Conservation (phyloP, 2,888 invertebrate species). For the Eupithecia subumbrata region DNA sequence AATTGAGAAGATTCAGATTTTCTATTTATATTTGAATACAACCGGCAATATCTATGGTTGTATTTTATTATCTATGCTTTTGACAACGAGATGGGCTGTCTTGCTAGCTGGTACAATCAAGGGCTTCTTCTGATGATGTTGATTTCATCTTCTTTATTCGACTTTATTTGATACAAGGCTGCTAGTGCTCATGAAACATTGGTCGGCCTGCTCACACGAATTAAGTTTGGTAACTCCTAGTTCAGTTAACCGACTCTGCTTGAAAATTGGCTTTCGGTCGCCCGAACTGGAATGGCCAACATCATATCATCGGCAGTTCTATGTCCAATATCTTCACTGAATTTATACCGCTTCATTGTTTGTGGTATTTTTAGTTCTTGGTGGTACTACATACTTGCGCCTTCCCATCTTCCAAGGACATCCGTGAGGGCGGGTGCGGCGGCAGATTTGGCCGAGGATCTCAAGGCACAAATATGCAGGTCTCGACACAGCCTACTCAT, state of each 20-base stretch:
- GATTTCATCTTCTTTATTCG: neutral
- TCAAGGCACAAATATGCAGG: too few species aligned
- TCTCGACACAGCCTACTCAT: too few species aligned
- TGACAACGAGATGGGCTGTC: neutral
- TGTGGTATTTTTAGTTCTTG: neutral
- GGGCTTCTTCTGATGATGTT: neutral
- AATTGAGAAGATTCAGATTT: neutral
- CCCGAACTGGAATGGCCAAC: neutral
- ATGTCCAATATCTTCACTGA: neutral
- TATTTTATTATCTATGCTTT: neutral
- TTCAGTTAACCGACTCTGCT: neutral
- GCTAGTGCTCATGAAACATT: neutral
- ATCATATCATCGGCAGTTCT: neutral
- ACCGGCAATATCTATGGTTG: neutral
- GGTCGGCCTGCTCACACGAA: neutral
- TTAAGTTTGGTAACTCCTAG: neutral
- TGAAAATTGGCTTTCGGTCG: neutral
- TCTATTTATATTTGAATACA: neutral
- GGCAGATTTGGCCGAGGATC: too few species aligned
- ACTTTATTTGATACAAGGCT: neutral
- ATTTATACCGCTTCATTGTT: neutral
- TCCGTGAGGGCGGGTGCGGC: too few species aligned
- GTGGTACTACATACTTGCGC: neutral
- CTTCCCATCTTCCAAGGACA: too few species aligned
- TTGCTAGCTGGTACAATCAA: neutral